A percentile compares a stretch with the other conserved stretches of the same genome.
Evolutionary conservation across 2,797 vertebrate species (phyloP).

Genomic region (Gallinago solitaria): DNA sequence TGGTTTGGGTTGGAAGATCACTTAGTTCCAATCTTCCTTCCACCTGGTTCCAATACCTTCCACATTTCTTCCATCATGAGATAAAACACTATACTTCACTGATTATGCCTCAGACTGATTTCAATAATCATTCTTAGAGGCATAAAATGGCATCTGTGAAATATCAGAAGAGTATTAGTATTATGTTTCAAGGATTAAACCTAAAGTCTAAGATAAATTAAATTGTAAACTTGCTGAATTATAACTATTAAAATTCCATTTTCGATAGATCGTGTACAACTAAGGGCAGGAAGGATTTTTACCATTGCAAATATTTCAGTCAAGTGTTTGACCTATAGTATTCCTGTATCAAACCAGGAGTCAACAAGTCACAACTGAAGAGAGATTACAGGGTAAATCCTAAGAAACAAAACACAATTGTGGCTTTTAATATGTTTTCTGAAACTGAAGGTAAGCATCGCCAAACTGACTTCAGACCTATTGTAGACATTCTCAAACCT

Average conservation of each 20-base stretch:
- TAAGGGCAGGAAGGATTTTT: neutral
- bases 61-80: neutral
- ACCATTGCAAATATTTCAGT: neutral
- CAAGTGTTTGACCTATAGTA: neutral
- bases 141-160: neutral
- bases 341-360: neutral
- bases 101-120: neutral
- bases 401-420: neutral
- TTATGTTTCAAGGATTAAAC: neutral
- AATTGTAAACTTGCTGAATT: neutral
- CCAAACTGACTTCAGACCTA: neutral
- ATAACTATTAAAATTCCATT: neutral
- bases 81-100: neutral
- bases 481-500: neutral
- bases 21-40: neutral
- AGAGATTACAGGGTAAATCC: neutral
- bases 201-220: neutral
- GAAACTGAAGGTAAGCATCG: neutral
- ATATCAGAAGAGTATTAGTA: neutral
- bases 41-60: no score
- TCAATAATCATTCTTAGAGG: neutral
- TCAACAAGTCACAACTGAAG: neutral
- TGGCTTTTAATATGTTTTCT: neutral
- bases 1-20: neutral
- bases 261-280: neutral